Base-by-base conservation (phyloP, 2,797 vertebrate species). In the Sebastes matsubarae region DNA sequence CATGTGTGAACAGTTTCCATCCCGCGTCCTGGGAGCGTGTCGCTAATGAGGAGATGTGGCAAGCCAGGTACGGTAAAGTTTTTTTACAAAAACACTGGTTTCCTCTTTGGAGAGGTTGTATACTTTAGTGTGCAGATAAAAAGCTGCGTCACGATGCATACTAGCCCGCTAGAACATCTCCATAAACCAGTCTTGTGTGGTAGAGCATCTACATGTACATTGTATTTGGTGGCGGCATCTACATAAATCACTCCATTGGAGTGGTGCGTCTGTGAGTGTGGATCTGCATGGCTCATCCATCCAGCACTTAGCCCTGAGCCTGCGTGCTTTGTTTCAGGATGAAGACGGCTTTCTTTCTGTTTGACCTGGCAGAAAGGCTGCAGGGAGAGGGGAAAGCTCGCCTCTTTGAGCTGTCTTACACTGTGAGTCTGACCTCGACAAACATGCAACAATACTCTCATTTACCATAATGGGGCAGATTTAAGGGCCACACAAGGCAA, bases 31-130 rank as follows among this genome's bases (percentile, higher is more conserved):
- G 98, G 98, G 98, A 99, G 93, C 95, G 94, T 27, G 96, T 99
- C 3, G 98, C 97, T 91, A 99, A 99, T 5, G 98, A 99, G 90
- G 98, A 99, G 94, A 99, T 99, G 98, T 99, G 98, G 98, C 98
- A 99, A 94, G 97, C 98, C 90, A 98, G 98, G 98, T 99, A 94
- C 92, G 69, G 75, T 74, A 2, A 82, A 79, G 42, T 68, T 66
- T 71, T 75, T 59, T 27, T 27, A 29, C 27, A 22, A 24, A 60
- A 80, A 67, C 50, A 2, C 14, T 29, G 52, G 2, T 72, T 65
- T 78, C 30, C 36, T 72, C 25, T 77, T 74, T 61, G 58, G 29
- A 79, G 58, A 68, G 65, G 36, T 57, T 60, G 80, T 87, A 72
- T 68, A 65, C 74, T 88, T 71, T 64, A 68, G 68, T 30, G 34